Base-by-base conservation (phyloP, 2,888 invertebrate species). In the Acleris holmiana region DNA sequence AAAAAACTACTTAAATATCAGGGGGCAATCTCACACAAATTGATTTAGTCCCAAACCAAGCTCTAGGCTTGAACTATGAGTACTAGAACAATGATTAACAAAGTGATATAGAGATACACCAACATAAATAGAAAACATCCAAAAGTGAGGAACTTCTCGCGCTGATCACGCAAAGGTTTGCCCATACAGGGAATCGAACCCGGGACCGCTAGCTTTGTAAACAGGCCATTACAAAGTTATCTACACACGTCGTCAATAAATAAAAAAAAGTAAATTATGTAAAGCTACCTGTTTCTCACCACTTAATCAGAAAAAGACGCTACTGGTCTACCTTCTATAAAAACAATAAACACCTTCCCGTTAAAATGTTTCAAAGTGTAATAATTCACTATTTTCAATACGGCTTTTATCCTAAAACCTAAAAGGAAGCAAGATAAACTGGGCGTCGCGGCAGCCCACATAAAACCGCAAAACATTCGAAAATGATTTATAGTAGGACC, bases 401-500 rank as follows among this genome's bases (percentile, higher is more conserved):
- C 58, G 65, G 75, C 69, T 73, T 63, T 73, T 73, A 74, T 71
- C 74, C 73, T 76, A 75, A 80, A 83, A 75, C 79, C 79, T 76
- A 80, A 82, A 85, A 80, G 78, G 82, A 80, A 85, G 88, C 84
- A 86, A 86, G 83, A 88, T 88, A 87, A 86, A 87, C 83, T 77
- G 75, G 69, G 74, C 78, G 76, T 79, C 78, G 82, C 75, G 73
- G 79, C 86, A 85, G 86, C 85, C 83, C 83, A 78, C 79, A 85
- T 84, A 86, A 88, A 89, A 85, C 86, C 84, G 79, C 83, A 85
- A 86, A 89, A 86, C 84, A 86, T 85, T 86, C 80, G 78, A 85
- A 87, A 87, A 89, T 89, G 88, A 90, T 89, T 88, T 88, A 90
- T 87, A 84, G 84, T 81, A 76, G 76, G 73, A 77, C 77, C 85